Evolutionary conservation across 2,797 vertebrate species (phyloP), one percentile per base, ranked within the genome.

Genomic region (Microtus agrestis): DNA sequence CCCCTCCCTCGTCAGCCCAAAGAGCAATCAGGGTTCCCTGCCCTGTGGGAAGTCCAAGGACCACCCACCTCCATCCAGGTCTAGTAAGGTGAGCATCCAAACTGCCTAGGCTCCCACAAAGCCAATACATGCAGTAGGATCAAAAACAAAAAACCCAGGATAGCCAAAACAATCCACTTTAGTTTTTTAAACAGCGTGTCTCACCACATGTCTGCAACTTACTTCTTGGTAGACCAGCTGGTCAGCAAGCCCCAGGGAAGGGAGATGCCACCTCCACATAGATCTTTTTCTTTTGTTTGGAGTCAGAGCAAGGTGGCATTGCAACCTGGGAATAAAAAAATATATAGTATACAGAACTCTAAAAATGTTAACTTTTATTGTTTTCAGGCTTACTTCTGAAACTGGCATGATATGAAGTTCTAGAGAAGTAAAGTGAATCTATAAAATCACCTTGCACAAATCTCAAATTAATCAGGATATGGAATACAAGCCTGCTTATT

Each of bases 371-470:
- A 37, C 5, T 95, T 95, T 59, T 93, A 84, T 31, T 94, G 63
- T 79, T 0, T 5, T 46, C 59, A 43, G 71, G 0, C 21, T 14
- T 54, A 27, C 43, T 73, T 95, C 84, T 94, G n/a, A 89, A 46
- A 71, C 61, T 51, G 77, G 54, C 3, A 78, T 40, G 76, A 54
- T 11, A 8, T 37, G 3, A 87, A 84, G n/a, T 88, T 89, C 87
- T 93, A 95, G 37, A 93, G 94, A 96, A 86, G 19, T 59, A 48
- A 48, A 93, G 67, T 91, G 67, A 95, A 15, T 37, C 14, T 31
- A 29, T 34, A 31, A 96, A 97, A 96, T 91, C 51, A 90, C 27
- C 15, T 79, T 69, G 56, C 37, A 92, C 1, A 95, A 95, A n/a
- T 14, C 81, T 97, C 40, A 82, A 90, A 96, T 94, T 97, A 1